Percentiles rank a stretch among this genome's conserved stretches.
phyloP scores from a whole-genome alignment of 2,888 invertebrate species.

The Yponomeuta plumbellus region DNA sequence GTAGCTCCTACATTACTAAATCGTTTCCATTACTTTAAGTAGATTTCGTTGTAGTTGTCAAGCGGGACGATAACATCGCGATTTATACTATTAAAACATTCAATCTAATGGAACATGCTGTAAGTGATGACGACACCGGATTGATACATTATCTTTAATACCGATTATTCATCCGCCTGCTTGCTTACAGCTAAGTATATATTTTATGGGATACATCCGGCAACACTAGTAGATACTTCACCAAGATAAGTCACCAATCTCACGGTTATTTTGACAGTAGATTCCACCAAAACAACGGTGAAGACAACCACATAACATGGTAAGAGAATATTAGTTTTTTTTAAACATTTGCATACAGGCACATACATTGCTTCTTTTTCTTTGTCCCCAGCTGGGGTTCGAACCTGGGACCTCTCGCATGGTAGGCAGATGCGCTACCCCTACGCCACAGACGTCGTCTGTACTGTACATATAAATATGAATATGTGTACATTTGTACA shows the following conservation, averaged over 20 bases:
- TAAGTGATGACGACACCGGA: conserved; percentile 17
- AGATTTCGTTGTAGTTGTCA: conserved; percentile 73
- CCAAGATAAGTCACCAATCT: background rate
- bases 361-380: too few species aligned
- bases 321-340: too few species aligned
- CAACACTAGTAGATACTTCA: background rate
- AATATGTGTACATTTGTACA: too few species aligned
- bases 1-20: conserved; percentile 49
- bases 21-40: conserved; percentile 73
- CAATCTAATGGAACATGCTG: conserved; percentile 47
- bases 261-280: background rate
- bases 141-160: conserved; percentile 9
- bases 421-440: too few species aligned
- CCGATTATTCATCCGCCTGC: background rate
- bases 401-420: too few species aligned
- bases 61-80: conserved; percentile 67
- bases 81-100: conserved; percentile 69
- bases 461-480: too few species aligned
- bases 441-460: too few species aligned
- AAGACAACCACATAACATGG: background rate
- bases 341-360: too few species aligned
- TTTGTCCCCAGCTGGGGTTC: too few species aligned
- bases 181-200: background rate
- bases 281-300: background rate
- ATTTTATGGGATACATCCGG: background rate